Base-by-base conservation (phyloP, 2,797 vertebrate species). In the Spinibarbus caldwelli region DNA sequence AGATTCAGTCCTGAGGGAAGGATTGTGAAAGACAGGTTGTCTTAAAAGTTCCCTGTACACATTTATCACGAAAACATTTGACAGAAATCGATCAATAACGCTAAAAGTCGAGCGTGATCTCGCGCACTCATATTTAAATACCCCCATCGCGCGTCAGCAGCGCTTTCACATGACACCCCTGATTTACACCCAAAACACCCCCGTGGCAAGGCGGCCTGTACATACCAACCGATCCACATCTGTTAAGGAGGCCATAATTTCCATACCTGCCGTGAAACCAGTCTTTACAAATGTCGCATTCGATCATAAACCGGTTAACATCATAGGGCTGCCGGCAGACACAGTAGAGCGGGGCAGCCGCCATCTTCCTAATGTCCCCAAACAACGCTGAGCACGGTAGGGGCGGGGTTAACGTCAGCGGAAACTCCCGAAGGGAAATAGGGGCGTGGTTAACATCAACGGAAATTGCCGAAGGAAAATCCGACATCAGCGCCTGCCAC, bases 271-370 rank as follows among this genome's bases (percentile, higher is more conserved):
- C 97, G 90, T 98, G 98, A 91, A 99, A 99, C 98, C 98, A 99
- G 95, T 99, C 98, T 93, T 99, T 98, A 95, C 98, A 99, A 92
- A 96, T 96, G 94, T 99, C 97, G 91, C 98, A 99, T 92, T 99
- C 97, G 94, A 99, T 99, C 98, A 99, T 98, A 94, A 99, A 99
- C 95, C 97, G 97, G 95, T 92, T 97, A 92, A 97, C 95, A 91
- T 99, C 97, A 93, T 99, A 99, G 81, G 97, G 97, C 95, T 98
- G 97, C 96, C 97, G 97, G 96, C 98, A 99, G 93, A 99, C 97
- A 94, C 98, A 98, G 96, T 99, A 99, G 92, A 99, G 97, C 87
- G 96, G 98, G 94, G 95, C 97, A 92, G 96, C 96, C 95, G 97
- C 96, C 95, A 96, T 96, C 95, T 96, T 96, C 94, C 94, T 95